These are phyloP conservation scores for Megatriorchis doriae DNA, from an alignment of 2,113 vertebrate genomes.

Conservation along the genomic window DNA sequence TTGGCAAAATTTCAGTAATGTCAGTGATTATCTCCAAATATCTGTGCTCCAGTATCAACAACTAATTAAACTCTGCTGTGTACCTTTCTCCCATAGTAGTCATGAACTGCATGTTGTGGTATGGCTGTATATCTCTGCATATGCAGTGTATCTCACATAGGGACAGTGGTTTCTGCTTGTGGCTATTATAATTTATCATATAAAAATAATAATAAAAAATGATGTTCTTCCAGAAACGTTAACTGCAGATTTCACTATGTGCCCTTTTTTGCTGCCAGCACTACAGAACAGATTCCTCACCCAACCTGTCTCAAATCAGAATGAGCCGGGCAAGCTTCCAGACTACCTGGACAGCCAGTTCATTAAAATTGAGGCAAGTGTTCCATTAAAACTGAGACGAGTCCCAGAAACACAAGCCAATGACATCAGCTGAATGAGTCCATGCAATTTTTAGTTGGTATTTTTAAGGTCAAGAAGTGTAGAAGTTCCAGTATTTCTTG, in stretches of 20 bases:
- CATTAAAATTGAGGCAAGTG: constrained; percentile 23
- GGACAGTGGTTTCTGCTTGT: neutral
- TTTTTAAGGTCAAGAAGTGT: constrained; percentile 57
- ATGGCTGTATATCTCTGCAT: neutral
- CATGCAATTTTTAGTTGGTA: constrained; percentile 47
- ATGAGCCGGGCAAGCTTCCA: neutral
- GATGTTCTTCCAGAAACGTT: neutral
- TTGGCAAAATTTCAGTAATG: neutral
- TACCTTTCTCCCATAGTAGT: neutral
- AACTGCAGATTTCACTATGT: neutral
- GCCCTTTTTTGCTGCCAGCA: neutral
- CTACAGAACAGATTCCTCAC: neutral
- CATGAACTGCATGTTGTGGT: neutral
- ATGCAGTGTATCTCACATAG: neutral
- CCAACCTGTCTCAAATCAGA: neutral
- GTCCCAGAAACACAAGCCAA: constrained; percentile 38
- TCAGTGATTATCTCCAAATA: neutral
- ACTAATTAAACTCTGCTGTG: neutral
- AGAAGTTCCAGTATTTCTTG: constrained; percentile 57
- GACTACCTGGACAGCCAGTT: neutral
- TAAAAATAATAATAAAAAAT: neutral
- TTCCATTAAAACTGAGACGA: constrained; percentile 37
- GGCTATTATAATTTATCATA: neutral
- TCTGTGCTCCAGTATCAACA: neutral
- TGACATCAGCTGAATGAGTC: neutral